Evolutionary conservation across 1,140 invertebrate genomes (phyloP).

Genomic region (Drosophila cardini): DNA sequence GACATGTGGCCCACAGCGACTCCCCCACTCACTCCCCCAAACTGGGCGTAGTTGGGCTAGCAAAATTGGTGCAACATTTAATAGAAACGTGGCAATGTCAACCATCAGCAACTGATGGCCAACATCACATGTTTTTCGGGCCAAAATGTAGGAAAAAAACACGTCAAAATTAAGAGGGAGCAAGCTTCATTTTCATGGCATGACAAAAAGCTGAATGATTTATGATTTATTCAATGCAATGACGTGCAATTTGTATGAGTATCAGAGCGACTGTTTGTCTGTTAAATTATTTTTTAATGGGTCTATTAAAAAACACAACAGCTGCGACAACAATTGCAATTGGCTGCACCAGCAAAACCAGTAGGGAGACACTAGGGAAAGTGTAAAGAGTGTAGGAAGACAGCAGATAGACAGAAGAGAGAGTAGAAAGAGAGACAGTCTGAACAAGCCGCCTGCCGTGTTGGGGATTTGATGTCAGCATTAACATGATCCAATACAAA

Average conservation of each 20-base stretch:
- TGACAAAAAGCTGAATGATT: constrained; percentile 75
- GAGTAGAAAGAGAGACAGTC: background rate
- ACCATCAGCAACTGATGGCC: constrained; percentile 33
- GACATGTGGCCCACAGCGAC: constrained; percentile 9
- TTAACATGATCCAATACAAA: constrained; percentile 82
- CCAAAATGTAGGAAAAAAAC: background rate
- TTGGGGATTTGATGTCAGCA: constrained; percentile 70
- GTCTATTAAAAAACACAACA: constrained; percentile 81
- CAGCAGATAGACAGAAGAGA: constrained; percentile 3
- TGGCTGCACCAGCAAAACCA: constrained; percentile 30
- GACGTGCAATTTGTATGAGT: constrained; percentile 46
- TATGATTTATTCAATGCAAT: constrained; percentile 78
- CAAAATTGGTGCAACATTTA: constrained; percentile 75
- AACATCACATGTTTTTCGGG: constrained; percentile 59
- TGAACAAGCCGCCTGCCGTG: constrained; percentile 52
- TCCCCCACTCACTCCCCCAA: background rate
- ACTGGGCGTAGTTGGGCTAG: background rate
- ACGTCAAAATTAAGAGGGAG: background rate
- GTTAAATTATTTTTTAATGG: constrained; percentile 83
- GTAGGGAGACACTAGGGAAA: background rate
- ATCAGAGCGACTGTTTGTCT: constrained; percentile 49
- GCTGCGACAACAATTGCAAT: constrained; percentile 63
- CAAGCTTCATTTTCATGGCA: constrained; percentile 54
- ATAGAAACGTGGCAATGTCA: constrained; percentile 61
- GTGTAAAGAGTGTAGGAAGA: background rate